Evolutionary conservation across 2,888 invertebrate species (phyloP).

Genomic region (Rhamphomyia laevipes): DNA sequence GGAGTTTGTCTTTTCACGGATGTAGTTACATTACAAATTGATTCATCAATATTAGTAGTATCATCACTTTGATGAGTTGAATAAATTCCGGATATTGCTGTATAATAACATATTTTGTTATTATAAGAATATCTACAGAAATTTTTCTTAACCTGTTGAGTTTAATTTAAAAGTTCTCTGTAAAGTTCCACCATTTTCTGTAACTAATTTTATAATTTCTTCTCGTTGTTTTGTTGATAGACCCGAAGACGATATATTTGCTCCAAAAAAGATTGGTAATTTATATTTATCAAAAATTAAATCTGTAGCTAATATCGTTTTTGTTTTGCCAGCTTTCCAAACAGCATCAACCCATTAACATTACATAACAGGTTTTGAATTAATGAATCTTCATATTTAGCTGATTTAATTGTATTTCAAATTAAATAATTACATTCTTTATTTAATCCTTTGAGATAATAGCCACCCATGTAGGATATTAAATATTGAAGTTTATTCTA

Average conservation of each 20-base stretch:
- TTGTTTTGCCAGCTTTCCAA: constrained; percentile 58
- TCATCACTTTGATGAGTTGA: constrained; percentile 13
- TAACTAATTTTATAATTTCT: constrained; percentile 54
- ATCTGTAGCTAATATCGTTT: constrained; percentile 47
- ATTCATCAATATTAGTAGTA: not conserved
- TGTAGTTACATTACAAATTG: constrained; percentile 15
- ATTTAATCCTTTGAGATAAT: constrained; percentile 50
- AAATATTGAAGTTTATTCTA: constrained; percentile 49
- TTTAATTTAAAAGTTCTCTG: constrained; percentile 36
- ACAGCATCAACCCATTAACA: constrained; percentile 69
- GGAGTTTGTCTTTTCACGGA: constrained; percentile 12
- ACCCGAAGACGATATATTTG: constrained; percentile 70
- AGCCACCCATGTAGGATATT: constrained; percentile 67
- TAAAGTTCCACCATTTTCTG: constrained; percentile 57
- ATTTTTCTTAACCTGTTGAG: constrained; percentile 6
- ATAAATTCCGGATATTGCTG: constrained; percentile 28
- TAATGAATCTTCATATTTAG: constrained; percentile 55
- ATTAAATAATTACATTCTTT: constrained; percentile 68
- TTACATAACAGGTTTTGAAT: constrained; percentile 56
- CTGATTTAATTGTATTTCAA: constrained; percentile 61
- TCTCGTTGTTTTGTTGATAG: constrained; percentile 40
- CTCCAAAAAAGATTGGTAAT: constrained; percentile 61
- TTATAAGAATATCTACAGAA: constrained; percentile 33
- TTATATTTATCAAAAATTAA: constrained; percentile 50
- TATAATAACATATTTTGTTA: constrained; percentile 27